Percentiles rank a stretch among this genome's conserved stretches.
These are phyloP conservation scores for Bradypus variegatus DNA, from an alignment of 2,797 vertebrate species.

Conservation along the genomic window DNA sequence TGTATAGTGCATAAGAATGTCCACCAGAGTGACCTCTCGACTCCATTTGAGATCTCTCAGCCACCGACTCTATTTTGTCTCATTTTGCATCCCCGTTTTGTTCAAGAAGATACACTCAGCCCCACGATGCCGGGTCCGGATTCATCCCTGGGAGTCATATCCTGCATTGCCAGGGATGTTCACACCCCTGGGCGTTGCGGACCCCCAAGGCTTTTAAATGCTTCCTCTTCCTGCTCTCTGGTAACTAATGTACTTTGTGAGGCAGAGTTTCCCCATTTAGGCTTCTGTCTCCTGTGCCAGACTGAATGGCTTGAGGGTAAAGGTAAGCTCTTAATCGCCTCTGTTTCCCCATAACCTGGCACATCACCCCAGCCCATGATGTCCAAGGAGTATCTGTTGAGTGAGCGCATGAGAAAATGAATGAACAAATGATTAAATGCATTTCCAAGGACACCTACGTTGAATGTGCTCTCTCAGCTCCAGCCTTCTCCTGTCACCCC, in stretches of 20 bases:
- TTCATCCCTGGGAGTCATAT: too few species aligned
- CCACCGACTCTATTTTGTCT: too few species aligned
- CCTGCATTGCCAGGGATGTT: too few species aligned
- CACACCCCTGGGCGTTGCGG: too few species aligned
- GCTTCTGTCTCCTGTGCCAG: neutral
- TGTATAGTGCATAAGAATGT: too few species aligned
- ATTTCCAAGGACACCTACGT: neutral
- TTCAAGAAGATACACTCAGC: too few species aligned
- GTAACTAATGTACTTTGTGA: neutral
- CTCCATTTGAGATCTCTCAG: too few species aligned
- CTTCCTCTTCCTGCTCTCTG: neutral
- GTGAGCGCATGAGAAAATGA: neutral
- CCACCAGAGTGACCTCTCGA: too few species aligned
- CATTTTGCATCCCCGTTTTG: too few species aligned
- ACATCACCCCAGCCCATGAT: accelerated
- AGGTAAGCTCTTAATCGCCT: neutral
- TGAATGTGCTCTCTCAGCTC: neutral
- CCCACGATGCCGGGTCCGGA: too few species aligned
- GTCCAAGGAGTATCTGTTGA: neutral
- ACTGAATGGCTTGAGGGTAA: neutral
- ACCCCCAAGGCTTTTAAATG: neutral
- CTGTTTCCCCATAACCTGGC: neutral
- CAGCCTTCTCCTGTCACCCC: neutral
- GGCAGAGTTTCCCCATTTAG: neutral
- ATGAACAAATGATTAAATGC: neutral